These are phyloP conservation scores for Spinus pinus DNA, from an alignment of 2,797 vertebrate genomes.

Conservation along the genomic window DNA sequence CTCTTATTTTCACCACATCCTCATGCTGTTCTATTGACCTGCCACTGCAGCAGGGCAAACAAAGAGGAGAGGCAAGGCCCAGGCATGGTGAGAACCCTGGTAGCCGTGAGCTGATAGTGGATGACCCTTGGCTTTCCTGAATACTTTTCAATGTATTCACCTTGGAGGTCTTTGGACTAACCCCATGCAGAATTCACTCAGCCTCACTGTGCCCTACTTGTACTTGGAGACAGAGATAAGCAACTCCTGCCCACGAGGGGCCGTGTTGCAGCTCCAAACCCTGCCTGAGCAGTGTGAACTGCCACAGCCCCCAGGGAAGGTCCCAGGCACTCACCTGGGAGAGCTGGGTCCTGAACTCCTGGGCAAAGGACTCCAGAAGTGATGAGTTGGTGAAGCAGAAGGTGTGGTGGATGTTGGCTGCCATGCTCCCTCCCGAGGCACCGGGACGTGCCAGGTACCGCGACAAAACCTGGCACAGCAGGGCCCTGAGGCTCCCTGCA, in stretches of 20 bases:
- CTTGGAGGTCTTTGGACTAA: not conserved
- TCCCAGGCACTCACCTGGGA: slow-evolving; percentile 61
- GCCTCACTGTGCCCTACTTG: not conserved
- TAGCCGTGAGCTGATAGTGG: not conserved
- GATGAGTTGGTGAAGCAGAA: slow-evolving; percentile 74
- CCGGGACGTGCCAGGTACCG: not conserved
- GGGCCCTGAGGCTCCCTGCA: slow-evolving; percentile 56
- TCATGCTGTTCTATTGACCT: not conserved
- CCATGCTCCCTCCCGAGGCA: slow-evolving; percentile 51
- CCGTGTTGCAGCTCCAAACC: fast-evolving
- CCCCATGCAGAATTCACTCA: not conserved
- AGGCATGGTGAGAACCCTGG: not conserved
- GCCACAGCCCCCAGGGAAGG: not conserved
- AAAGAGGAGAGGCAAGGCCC: not conserved
- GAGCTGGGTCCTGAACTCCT: slow-evolving; percentile 68
- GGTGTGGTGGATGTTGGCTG: slow-evolving; percentile 65
- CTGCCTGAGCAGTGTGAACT: fast-evolving
- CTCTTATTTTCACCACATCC: not conserved
- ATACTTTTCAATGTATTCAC: not conserved
- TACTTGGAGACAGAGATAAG: not conserved
- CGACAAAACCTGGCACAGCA: slow-evolving; percentile 62
- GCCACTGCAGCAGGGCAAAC: not conserved
- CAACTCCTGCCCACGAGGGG: not conserved
- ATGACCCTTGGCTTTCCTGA: not conserved
- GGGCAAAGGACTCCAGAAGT: slow-evolving; percentile 60